These are phyloP conservation scores for Listronotus bonariensis DNA, from an alignment of 1,140 invertebrate species.

Conservation along the genomic window DNA sequence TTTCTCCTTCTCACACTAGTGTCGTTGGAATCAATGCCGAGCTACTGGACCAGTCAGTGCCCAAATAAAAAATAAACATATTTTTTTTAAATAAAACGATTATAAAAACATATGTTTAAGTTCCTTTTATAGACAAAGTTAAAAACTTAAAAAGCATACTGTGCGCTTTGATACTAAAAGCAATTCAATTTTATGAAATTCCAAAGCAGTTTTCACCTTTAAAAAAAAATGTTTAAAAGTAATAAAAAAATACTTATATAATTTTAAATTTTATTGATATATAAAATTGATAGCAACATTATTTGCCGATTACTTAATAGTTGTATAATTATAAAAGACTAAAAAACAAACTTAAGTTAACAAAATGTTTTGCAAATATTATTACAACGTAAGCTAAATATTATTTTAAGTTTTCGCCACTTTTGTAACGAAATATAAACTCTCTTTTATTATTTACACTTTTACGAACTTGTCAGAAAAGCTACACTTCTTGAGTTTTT, in stretches of 20 bases:
- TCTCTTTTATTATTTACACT: slow-evolving; percentile 36
- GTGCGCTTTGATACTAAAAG: no score
- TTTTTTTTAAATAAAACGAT: no score
- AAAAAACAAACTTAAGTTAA: slow-evolving; percentile 43
- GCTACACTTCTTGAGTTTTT: slow-evolving; percentile 10
- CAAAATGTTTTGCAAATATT: slow-evolving; percentile 37
- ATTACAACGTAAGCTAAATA: slow-evolving; percentile 43
- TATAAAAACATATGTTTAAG: no score
- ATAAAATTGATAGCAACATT: slow-evolving; percentile 50
- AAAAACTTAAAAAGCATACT: no score
- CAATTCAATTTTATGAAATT: no score
- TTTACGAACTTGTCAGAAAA: slow-evolving; percentile 31
- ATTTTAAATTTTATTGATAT: slow-evolving; percentile 49
- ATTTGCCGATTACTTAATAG: slow-evolving; percentile 44
- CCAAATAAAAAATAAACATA: no score
- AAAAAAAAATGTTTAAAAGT: no score
- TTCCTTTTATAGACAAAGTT: no score
- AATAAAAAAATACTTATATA: background rate
- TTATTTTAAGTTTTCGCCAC: slow-evolving; percentile 36
- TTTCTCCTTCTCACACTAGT: no score
- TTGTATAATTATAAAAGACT: slow-evolving; percentile 42
- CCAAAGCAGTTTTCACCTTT: no score
- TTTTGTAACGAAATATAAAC: slow-evolving; percentile 37
- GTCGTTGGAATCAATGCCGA: no score
- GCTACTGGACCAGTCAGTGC: no score